Conservation (phyloP, 2,888 invertebrate genomes). For the Odontocolon sp. region DNA sequence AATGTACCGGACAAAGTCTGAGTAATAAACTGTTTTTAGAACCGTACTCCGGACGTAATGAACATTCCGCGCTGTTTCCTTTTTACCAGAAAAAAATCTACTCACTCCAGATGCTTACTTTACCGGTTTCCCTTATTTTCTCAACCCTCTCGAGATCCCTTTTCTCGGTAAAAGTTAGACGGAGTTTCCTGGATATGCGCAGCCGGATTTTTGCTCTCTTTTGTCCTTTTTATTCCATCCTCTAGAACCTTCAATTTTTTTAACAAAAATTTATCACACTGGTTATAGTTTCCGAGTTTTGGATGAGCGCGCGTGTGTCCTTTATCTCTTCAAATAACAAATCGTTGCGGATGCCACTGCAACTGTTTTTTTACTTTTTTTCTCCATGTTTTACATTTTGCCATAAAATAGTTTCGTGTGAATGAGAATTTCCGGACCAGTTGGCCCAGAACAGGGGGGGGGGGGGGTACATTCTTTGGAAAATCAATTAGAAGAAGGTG, state of each 20-base stretch:
- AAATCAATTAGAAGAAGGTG: conserved; percentile 40
- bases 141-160: neutral
- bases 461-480: neutral
- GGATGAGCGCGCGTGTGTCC: no score
- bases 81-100: neutral
- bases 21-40: neutral
- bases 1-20: neutral
- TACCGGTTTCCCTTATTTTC: conserved; percentile 25
- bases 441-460: neutral
- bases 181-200: neutral
- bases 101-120: neutral
- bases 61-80: neutral
- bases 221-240: no score
- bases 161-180: neutral
- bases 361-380: no score
- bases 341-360: no score
- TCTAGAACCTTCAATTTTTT: no score
- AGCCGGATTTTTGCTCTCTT: no score
- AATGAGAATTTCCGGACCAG: neutral
- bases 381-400: neutral
- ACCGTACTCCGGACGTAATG: neutral
- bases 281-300: no score
- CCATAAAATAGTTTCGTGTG: neutral
- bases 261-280: no score
- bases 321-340: no score